Conservation (phyloP, 64 coral and sea anemone species). For the Montipora capricornis region DNA sequence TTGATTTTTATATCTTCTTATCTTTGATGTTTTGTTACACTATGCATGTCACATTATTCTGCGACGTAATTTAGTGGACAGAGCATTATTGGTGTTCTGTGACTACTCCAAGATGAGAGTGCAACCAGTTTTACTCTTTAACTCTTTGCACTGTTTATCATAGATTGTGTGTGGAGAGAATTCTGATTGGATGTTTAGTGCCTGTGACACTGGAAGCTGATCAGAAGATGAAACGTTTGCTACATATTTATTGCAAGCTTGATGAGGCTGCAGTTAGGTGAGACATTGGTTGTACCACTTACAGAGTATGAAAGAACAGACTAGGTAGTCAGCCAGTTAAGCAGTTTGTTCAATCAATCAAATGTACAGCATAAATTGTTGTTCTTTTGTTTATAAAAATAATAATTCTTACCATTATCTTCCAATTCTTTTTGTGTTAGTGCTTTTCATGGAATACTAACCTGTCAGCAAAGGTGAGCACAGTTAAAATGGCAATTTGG, state of each 20-base stretch:
- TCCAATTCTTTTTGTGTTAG: conserved; percentile 19
- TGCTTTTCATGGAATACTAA: conserved; percentile 74
- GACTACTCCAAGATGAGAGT: too few species aligned
- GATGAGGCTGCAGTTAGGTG: conserved; percentile 84
- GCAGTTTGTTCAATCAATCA: too few species aligned
- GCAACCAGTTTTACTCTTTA: not conserved
- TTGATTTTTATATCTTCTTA: too few species aligned
- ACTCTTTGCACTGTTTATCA: not conserved
- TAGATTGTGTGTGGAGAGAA: conserved; percentile 88
- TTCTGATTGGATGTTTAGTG: conserved; percentile 91
- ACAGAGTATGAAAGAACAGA: not conserved
- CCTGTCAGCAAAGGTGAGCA: conserved; percentile 66
- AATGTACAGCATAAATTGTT: not conserved
- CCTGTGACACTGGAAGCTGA: conserved; percentile 80
- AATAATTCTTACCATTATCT: not conserved
- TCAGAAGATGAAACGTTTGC: conserved; percentile 88
- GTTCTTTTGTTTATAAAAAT: too few species aligned
- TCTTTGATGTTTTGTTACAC: too few species aligned
- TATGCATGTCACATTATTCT: too few species aligned
- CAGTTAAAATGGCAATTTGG: too few species aligned
- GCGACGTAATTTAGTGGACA: too few species aligned
- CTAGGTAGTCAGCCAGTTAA: not conserved
- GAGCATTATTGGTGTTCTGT: too few species aligned
- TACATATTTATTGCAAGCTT: conserved; percentile 77
- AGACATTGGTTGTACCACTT: not conserved